phyloP scores from a whole-genome alignment of 2,797 vertebrate species.

The Discoglossus pictus region DNA sequence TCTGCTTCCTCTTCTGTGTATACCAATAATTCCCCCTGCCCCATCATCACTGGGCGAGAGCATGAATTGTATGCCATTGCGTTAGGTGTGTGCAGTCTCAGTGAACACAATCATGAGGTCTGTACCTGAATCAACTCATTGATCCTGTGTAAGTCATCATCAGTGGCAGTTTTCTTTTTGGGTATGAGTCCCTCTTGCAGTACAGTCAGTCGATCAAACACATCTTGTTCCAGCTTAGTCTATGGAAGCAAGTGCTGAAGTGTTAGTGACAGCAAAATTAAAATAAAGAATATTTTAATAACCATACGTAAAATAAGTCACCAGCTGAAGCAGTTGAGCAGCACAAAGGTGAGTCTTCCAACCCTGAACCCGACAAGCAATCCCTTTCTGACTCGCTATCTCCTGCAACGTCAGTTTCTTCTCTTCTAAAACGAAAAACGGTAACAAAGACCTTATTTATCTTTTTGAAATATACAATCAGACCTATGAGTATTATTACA shows the following conservation, averaged over 20 bases:
- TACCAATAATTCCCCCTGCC: too few relatives aligned
- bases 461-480: too few relatives aligned
- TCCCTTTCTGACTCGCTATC: constrained; percentile 95
- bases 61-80: too few relatives aligned
- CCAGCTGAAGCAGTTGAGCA: constrained; percentile 92
- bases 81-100: too few relatives aligned
- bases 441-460: constrained; percentile 2
- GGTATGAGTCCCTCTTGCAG: constrained; percentile 96
- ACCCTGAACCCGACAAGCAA: constrained; percentile 93
- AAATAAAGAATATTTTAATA: constrained; percentile 9
- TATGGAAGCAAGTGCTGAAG: constrained; percentile 58
- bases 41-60: too few relatives aligned
- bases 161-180: constrained; percentile 91
- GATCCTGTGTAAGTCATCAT: constrained; percentile 95
- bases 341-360: constrained; percentile 98
- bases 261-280: neutral
- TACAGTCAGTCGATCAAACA: constrained; percentile 91
- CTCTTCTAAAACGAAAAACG: constrained; percentile 78
- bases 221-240: constrained; percentile 94
- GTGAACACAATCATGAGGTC: too few relatives aligned
- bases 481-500: too few relatives aligned
- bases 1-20: too few relatives aligned
- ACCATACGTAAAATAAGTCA: constrained; percentile 64
- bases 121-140: constrained; percentile 96
- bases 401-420: constrained; percentile 95